Conservation (phyloP, 2,888 invertebrate genomes). For the Lasioglossum zephyrum region DNA sequence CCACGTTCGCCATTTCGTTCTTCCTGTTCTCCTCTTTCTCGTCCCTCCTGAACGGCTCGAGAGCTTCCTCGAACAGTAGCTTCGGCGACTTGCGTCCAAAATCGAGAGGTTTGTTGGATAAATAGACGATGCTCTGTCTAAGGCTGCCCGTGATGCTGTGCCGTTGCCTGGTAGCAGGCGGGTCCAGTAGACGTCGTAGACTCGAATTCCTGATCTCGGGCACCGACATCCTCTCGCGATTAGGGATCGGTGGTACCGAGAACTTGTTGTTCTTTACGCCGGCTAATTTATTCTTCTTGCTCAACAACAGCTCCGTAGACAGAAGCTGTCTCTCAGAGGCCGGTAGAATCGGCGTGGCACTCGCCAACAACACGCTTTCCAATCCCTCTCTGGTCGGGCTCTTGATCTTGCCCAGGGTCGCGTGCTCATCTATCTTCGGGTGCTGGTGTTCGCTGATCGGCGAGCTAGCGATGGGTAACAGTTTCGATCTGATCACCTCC, state of each 20-base stretch:
- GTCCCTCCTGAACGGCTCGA: conserved; percentile 62
- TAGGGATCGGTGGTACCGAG: conserved; percentile 44
- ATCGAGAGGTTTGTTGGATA: conserved; percentile 63
- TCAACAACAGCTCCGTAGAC: conserved; percentile 41
- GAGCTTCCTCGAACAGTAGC: conserved; percentile 62
- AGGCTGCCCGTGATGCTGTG: conserved; percentile 80
- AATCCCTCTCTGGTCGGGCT: conserved; percentile 73
- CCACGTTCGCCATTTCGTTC: conserved; percentile 49
- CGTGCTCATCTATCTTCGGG: conserved; percentile 58
- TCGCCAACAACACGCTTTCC: conserved; percentile 77
- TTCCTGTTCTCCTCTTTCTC: conserved; percentile 63
- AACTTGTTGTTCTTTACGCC: conserved; percentile 33
- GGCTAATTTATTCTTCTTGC: neutral
- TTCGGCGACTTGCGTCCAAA: conserved; percentile 61
- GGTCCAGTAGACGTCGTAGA: conserved; percentile 78
- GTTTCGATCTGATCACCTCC: conserved; percentile 73
- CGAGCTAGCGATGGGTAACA: conserved; percentile 80
- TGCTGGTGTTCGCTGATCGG: conserved; percentile 77
- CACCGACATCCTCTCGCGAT: conserved; percentile 80
- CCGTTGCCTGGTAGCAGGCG: conserved; percentile 78
- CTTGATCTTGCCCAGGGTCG: conserved; percentile 25
- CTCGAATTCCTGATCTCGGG: conserved; percentile 81
- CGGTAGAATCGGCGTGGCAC: conserved; percentile 78
- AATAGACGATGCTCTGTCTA: conserved; percentile 68
- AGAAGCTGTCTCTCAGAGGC: conserved; percentile 71